Base-by-base conservation (phyloP, 2,113 vertebrate species). In the Eolophus roseicapilla region DNA sequence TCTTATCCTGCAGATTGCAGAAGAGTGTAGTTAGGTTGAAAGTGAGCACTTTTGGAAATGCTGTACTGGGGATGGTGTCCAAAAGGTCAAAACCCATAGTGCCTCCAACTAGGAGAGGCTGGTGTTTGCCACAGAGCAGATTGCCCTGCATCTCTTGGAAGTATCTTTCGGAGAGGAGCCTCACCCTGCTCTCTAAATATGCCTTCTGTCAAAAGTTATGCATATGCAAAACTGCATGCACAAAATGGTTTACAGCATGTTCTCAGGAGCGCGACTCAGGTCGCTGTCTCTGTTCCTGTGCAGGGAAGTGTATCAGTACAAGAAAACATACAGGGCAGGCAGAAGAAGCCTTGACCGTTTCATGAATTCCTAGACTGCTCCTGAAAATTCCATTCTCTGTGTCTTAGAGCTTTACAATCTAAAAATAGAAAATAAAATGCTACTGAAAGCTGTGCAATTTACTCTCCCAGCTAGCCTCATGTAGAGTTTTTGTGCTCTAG, bases 391-490 rank as follows among this genome's bases (percentile, higher is more conserved):
- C 52, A 82, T 84, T 70, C 21, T 20, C 47, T 67, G 8, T 69
- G 31, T 35, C 82, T 83, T 77, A 86, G 47, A 92, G 67, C 43
- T 92, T 73, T 68, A 81, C 15, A 79, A 31, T 37, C 63, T 33
- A 82, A 89, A 96, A 93, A 43, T 25, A 92, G 92, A 86, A 91
- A 91, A 93, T 23, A 76, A 95, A 95, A 83, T 67, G 59, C 64
- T 83, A 63, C 71, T 88, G 91, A 95, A 95, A 96, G 65, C 70
- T 71, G 27, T 71, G 64, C 65, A 86, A 91, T 94, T 96, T 92
- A 81, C 70, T 89, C 47, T 92, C 77, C 68, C 57, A 84, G 47
- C 44, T 75, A 95, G 65, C 23, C 57, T 88, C 16, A 50, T 86
- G n/a, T 14, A 68, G 59, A 52, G 23, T 64, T 92, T 75, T 62